phyloP scores from a whole-genome alignment of 1,140 invertebrate genomes.

The Ceratina calcarata region DNA sequence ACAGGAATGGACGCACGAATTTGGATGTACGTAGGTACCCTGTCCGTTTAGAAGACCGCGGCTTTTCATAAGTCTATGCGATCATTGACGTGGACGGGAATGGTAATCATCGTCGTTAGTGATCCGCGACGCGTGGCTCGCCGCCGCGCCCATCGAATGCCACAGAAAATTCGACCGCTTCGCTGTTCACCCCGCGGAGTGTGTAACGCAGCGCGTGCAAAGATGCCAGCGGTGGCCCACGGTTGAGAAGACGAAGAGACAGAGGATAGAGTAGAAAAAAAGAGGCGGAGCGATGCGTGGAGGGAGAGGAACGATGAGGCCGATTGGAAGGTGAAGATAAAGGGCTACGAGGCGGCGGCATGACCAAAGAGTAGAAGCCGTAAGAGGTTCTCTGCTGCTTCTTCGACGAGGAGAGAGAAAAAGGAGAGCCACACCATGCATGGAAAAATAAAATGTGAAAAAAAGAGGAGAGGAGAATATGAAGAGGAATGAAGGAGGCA shows the following conservation, averaged over 20 bases:
- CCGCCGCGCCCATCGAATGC: constrained; percentile 27
- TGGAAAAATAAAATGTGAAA: constrained; percentile 53
- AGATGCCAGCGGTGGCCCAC: not conserved
- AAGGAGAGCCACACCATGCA: constrained; percentile 52
- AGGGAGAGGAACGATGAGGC: constrained; percentile 42
- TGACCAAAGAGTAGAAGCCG: constrained; percentile 69
- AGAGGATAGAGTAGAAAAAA: not conserved
- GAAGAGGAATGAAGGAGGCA: constrained; percentile 28
- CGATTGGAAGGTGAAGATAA: constrained; percentile 71
- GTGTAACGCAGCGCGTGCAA: constrained; percentile 21
- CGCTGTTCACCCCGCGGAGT: constrained; percentile 22
- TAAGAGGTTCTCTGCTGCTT: constrained; percentile 60
- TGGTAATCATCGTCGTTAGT: constrained; percentile 24
- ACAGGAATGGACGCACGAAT: not conserved
- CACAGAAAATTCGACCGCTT: constrained; percentile 28
- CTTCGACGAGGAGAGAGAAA: constrained; percentile 53
- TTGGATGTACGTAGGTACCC: too few species aligned
- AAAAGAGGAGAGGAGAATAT: constrained; percentile 25
- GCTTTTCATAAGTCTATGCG: too few species aligned
- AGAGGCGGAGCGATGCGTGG: not conserved
- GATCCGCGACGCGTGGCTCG: constrained; percentile 30
- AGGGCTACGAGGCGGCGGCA: constrained; percentile 69
- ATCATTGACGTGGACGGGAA: not conserved
- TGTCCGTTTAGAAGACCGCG: too few species aligned
- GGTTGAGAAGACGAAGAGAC: constrained; percentile 5